Conservation (phyloP, 2,113 vertebrate species). For the Hydrochoerus hydrochaeris region DNA sequence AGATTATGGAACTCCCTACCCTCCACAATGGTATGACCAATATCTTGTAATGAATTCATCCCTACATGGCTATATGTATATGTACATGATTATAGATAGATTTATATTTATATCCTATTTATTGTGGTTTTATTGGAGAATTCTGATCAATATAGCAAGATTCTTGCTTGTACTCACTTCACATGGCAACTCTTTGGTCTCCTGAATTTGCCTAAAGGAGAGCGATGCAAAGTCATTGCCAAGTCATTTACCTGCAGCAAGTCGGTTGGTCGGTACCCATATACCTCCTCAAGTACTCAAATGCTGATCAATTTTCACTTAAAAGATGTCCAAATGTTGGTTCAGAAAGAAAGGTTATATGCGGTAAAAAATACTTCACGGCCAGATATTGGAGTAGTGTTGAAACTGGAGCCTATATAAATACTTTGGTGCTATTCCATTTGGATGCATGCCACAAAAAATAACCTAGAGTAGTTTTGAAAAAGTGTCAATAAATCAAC, state of each 20-base stretch:
- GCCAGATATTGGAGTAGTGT: constrained; percentile 56
- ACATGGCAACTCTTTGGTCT: neutral
- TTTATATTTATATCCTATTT: neutral
- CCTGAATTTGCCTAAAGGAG: neutral
- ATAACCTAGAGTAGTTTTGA: constrained; percentile 70
- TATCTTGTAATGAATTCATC: neutral
- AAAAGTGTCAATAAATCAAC: constrained; percentile 80
- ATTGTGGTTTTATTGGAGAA: neutral
- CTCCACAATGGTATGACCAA: neutral
- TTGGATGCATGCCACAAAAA: constrained; percentile 77
- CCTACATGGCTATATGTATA: neutral
- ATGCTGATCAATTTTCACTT: constrained; percentile 56
- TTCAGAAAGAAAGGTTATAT: constrained; percentile 66
- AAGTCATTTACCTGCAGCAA: neutral
- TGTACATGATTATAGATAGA: neutral
- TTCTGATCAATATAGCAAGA: neutral
- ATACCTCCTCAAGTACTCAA: constrained; percentile 21
- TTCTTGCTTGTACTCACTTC: neutral
- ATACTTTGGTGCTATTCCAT: constrained; percentile 71
- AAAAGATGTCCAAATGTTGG: constrained; percentile 53
- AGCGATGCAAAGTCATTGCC: neutral
- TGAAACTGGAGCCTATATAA: constrained; percentile 74
- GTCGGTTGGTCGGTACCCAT: neutral
- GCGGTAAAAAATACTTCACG: constrained; percentile 62
- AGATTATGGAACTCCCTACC: neutral